Percentiles rank a stretch among this genome's conserved stretches.
Evolutionary conservation across 1,140 invertebrate species (phyloP).

Genomic region (Coenobita brevimanus): DNA sequence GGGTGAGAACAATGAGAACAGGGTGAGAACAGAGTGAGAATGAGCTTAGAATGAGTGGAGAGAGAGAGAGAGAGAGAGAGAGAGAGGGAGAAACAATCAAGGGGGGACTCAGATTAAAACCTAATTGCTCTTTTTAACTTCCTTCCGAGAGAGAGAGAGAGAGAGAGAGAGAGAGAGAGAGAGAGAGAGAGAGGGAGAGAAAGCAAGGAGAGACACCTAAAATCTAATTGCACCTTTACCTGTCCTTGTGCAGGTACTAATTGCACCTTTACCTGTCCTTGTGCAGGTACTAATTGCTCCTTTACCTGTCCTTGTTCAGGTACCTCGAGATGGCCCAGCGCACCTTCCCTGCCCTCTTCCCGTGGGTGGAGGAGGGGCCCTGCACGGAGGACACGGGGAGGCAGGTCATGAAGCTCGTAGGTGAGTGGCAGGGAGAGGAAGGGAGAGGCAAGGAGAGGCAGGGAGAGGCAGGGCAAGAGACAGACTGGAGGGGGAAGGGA

Average conservation of each 20-base stretch:
- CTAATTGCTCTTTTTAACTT: not conserved
- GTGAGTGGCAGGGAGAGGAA: slow-evolving; percentile 73
- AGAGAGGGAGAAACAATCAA: not conserved
- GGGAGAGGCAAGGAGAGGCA: too few relatives aligned
- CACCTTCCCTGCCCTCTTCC: slow-evolving; percentile 88
- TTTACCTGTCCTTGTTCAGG: slow-evolving; percentile 11
- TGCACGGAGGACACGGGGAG: slow-evolving; percentile 87
- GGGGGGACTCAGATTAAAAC: too few relatives aligned
- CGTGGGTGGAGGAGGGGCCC: slow-evolving; percentile 89
- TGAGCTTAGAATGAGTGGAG: too few relatives aligned
- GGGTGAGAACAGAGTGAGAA: not conserved
- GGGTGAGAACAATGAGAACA: not conserved
- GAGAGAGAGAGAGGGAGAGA: not conserved
- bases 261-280: not conserved
- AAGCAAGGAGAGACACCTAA: not conserved
- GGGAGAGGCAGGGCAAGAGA: too few relatives aligned
- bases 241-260: too few relatives aligned
- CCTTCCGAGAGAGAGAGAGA: too few relatives aligned
- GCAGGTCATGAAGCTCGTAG: slow-evolving; percentile 90
- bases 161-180: too few relatives aligned
- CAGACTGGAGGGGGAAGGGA: too few relatives aligned
- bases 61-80: not conserved
- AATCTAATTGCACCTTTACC: too few relatives aligned
- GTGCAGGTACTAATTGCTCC: not conserved
- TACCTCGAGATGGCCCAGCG: slow-evolving; percentile 82